Base-by-base conservation (phyloP, 1,140 invertebrate genomes). In the Zaprionus tsacasi region DNA sequence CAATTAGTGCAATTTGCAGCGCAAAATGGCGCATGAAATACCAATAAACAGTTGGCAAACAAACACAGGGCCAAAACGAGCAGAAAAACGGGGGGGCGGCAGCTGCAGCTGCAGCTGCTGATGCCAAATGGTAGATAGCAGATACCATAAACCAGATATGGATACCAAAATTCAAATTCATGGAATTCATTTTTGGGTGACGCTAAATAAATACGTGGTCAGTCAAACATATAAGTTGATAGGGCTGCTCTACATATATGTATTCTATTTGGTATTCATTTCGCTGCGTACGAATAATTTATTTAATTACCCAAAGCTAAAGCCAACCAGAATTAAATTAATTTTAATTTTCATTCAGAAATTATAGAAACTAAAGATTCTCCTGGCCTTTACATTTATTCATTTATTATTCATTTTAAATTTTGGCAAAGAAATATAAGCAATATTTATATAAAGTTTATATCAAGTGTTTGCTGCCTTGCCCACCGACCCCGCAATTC, bases 21-120 rank as follows among this genome's bases (percentile, higher is more conserved):
- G 35, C 50, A 72, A 82, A 76, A 70, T 75, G 74, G 73, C 61
- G 57, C 80, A 87, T 87, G 80, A 83, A 88, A 88, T 81, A 87
- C 88, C 85, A 88, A 82, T 88, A 88, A 88, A 88, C 77, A 86
- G 66, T 81, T 66, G 69, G 74, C 74, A 68, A 66, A 75, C 58
- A 68, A 60, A 60, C 55, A 76, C 71, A 61, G 68, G 81, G 45
- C 38, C 54, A 48, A 36, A 48, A 48, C 3, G 43, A 21, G 15
- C 30, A 33, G 30, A 15, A 3, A 11, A 21, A 66, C 7, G 17
- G 1, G 40, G 10, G 36, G n/a, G 56, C 59, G n/a, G n/a, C n/a
- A n/a, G n/a, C 36, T 1, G 27, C 27, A 38, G 21, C 56, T 36
- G 48, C 35, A 56, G 27, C 64, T 55, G 17, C 12, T 54, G 17